These are phyloP conservation scores for Speoplatyrhinus poulsoni DNA, from an alignment of 2,113 vertebrate genomes.

Conservation along the genomic window DNA sequence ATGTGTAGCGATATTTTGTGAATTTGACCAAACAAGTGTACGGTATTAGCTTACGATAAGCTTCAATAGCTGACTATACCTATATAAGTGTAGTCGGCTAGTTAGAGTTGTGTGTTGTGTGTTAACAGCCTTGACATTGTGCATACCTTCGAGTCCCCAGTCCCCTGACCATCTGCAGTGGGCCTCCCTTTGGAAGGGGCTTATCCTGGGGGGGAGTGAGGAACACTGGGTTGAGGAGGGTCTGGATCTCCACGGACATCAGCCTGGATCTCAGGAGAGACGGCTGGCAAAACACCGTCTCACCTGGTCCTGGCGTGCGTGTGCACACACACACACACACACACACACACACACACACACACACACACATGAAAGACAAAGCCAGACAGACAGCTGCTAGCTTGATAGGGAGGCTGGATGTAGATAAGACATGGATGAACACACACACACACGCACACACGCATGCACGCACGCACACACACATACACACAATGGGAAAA, in stretches of 20 bases:
- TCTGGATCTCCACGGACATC: conserved; percentile 54
- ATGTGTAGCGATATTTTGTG: too few species aligned
- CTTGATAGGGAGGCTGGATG: conserved; percentile 66
- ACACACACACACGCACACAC: conserved; percentile 38
- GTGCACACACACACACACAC: neutral
- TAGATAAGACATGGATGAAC: conserved; percentile 56
- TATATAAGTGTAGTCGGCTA: too few species aligned
- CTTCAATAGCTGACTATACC: too few species aligned
- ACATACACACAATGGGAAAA: conserved; percentile 42
- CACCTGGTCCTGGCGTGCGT: conserved; percentile 52
- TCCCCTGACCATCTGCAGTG: conserved; percentile 63
- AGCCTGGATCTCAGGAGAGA: conserved; percentile 61
- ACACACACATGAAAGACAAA: conserved; percentile 29
- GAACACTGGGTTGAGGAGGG: neutral
- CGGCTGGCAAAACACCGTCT: conserved; percentile 57
- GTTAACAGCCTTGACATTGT: conserved; percentile 26
- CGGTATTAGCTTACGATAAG: too few species aligned
- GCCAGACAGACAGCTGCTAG: conserved; percentile 67
- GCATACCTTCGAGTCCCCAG: conserved; percentile 12
- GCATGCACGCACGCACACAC: neutral
- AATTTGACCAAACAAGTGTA: too few species aligned
- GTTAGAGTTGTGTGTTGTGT: neutral
- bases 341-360: conserved; percentile 4
- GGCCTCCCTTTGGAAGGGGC: conserved; percentile 50
- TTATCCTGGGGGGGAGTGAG: conserved; percentile 45